A percentile compares a stretch with the other conserved stretches of the same genome.
Conservation (phyloP, 2,888 invertebrate genomes). For the Phengaris alcon region DNA sequence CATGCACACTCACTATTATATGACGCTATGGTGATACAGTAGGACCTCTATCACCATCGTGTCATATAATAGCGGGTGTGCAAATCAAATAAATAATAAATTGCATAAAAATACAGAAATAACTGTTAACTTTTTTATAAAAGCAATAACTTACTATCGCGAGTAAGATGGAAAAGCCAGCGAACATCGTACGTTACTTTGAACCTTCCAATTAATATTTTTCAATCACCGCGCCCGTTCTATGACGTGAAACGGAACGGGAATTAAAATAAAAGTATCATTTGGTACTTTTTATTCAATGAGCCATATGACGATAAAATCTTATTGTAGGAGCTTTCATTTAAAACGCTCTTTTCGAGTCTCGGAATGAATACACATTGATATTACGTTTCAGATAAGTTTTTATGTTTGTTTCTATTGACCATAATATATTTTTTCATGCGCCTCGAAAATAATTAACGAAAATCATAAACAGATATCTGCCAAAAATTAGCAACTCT, state of each 20-base stretch:
- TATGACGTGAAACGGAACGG: conserved; percentile 37
- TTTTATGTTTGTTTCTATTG: conserved; percentile 4
- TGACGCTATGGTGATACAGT: not conserved
- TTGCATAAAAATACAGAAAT: not conserved
- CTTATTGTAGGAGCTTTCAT: conserved; percentile 37
- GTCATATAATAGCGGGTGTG: too few species aligned
- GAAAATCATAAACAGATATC: not conserved
- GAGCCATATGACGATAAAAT: conserved; percentile 39
- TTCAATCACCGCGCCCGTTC: conserved; percentile 31
- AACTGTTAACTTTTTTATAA: not conserved
- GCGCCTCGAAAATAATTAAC: not conserved
- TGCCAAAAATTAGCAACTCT: not conserved
- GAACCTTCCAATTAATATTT: conserved; percentile 19
- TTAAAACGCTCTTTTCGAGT: conserved; percentile 34
- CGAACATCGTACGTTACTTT: not conserved
- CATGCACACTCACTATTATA: not conserved
- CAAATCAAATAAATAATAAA: not conserved
- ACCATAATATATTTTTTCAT: conserved; percentile 3
- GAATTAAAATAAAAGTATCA: conserved; percentile 40
- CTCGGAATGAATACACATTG: conserved; percentile 35
- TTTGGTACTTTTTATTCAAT: conserved; percentile 38
- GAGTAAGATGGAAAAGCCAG: not conserved
- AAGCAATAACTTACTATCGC: not conserved
- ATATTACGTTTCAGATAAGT: conserved; percentile 27
- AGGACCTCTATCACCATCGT: too few species aligned